These are phyloP conservation scores for Drosophila neocordata DNA, from an alignment of 1,140 invertebrate genomes.

Conservation along the genomic window DNA sequence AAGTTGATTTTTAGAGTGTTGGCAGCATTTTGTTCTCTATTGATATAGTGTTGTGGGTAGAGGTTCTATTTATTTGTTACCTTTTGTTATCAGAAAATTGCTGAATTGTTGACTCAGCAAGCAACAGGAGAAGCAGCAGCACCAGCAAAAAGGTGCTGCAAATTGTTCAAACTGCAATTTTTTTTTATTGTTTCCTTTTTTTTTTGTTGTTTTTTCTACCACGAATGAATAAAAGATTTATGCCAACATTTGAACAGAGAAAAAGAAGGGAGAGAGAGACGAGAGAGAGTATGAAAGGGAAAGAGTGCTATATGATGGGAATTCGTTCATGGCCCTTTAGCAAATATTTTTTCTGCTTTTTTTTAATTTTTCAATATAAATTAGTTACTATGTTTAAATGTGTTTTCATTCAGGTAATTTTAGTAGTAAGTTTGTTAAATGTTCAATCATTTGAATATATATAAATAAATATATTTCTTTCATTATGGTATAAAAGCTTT, in stretches of 20 bases:
- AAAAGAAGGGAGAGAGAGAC: background rate
- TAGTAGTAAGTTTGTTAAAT: no score
- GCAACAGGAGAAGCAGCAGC: background rate
- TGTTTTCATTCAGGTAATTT: no score
- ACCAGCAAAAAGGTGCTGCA: conserved; percentile 18
- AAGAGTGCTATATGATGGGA: background rate
- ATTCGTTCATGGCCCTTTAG: background rate
- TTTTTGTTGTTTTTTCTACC: conserved; percentile 8
- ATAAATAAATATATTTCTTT: no score
- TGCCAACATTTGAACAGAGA: conserved; percentile 13
- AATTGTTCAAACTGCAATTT: conserved; percentile 58
- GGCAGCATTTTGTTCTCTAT: conserved; percentile 7
- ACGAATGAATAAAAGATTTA: conserved; percentile 62
- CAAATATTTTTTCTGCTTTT: background rate
- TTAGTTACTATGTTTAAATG: background rate
- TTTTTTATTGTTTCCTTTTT: conserved; percentile 2
- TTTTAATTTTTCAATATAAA: background rate
- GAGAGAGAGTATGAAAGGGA: background rate
- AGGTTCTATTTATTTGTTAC: conserved; percentile 34
- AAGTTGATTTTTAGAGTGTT: background rate
- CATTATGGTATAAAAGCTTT: no score
- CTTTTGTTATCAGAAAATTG: conserved; percentile 65
- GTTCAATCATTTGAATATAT: no score
- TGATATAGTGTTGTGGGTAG: conserved; percentile 12
- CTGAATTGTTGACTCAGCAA: conserved; percentile 74